phyloP scores from a whole-genome alignment of 2,113 vertebrate species.

The Taxidea taxus region DNA sequence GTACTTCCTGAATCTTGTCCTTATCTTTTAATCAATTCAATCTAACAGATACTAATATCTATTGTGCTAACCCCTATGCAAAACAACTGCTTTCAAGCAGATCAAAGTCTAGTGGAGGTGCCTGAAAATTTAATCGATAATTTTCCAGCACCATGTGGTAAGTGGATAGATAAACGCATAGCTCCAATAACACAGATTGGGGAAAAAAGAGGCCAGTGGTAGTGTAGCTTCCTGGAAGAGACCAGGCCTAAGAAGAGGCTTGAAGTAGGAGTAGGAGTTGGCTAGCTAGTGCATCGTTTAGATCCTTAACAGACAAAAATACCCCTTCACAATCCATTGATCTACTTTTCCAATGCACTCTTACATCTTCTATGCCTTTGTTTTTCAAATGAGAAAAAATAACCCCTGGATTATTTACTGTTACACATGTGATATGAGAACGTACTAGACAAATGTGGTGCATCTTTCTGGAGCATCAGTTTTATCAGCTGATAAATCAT shows the following conservation, averaged over 20 bases:
- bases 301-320: not conserved
- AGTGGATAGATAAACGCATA: not conserved
- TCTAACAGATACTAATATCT: not conserved
- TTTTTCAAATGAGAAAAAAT: slow-evolving; percentile 29
- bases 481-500: not conserved
- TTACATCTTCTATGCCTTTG: not conserved
- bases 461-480: not conserved
- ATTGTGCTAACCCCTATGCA: not conserved
- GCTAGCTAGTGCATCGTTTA: not conserved
- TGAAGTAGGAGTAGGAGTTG: not conserved
- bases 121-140: not conserved
- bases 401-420: not conserved
- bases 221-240: not conserved
- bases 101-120: slow-evolving; percentile 19
- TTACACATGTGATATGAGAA: not conserved
- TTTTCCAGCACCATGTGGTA: not conserved
- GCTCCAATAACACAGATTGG: not conserved
- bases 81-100: slow-evolving; percentile 10
- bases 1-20: not conserved
- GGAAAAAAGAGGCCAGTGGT: not conserved
- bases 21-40: slow-evolving; percentile 18
- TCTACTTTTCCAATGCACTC: not conserved
- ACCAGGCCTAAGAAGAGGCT: not conserved
- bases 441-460: not conserved
- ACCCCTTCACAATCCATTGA: not conserved